These are phyloP conservation scores for Misgurnus anguillicaudatus DNA, from an alignment of 2,113 vertebrate species.

Conservation along the genomic window DNA sequence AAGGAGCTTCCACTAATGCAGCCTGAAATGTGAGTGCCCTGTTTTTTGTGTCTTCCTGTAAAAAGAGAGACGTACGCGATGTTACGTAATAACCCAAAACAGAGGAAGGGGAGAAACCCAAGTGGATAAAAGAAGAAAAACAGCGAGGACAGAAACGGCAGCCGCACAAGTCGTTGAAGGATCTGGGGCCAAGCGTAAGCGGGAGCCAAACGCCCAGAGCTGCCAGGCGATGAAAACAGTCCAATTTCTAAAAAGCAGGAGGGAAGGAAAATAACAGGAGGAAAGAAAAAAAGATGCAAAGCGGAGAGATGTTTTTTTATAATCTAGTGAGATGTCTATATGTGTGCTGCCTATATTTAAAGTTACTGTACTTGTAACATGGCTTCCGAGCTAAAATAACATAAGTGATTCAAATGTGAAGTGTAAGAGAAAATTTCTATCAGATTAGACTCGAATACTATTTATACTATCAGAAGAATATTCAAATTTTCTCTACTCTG, in stretches of 20 bases:
- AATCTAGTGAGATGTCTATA: slow-evolving; percentile 1
- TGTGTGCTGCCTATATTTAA: not conserved
- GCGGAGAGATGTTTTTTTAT: not conserved
- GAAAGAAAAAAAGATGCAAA: slow-evolving; percentile 36
- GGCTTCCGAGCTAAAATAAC: not conserved
- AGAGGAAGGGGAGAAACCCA: slow-evolving; percentile 1
- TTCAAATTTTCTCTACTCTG: no score
- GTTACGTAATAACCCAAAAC: slow-evolving; percentile 61
- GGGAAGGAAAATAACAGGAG: slow-evolving; percentile 4
- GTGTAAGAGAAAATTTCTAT: no score
- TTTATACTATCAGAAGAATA: no score
- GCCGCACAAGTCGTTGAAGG: slow-evolving; percentile 23
- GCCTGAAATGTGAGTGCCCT: not conserved
- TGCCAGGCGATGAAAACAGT: slow-evolving; percentile 33
- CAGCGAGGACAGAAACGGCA: not conserved
- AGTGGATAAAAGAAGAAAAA: slow-evolving; percentile 27
- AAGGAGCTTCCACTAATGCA: not conserved
- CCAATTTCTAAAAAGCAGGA: slow-evolving; percentile 30
- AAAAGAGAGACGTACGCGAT: slow-evolving; percentile 35
- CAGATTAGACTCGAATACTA: no score
- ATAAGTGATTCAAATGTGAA: not conserved
- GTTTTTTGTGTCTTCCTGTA: not conserved
- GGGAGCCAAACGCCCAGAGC: slow-evolving; percentile 11
- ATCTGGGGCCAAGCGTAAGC: slow-evolving; percentile 12
- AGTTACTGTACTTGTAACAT: not conserved